Evolutionary conservation across 2,888 invertebrate species (phyloP), one percentile per base, ranked within the genome.

Genomic region (Microplitis manilae): DNA sequence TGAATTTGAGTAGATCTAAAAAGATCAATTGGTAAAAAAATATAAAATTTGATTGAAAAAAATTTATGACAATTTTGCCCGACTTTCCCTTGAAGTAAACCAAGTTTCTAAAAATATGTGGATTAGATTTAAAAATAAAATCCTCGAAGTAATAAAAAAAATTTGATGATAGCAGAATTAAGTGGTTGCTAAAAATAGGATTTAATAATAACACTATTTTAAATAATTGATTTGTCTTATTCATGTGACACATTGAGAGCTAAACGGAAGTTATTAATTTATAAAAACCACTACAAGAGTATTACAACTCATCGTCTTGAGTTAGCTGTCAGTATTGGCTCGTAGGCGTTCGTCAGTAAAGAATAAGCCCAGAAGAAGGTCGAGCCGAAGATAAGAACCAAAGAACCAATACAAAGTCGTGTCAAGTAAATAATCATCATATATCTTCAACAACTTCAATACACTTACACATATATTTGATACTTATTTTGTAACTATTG

Each of bases 401-500:
- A 50, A 50, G 50, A 50, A 64, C 77, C 73, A 76, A 77, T 77
- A 71, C 73, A 61, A 60, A 74, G 76, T 75, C 39, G 76, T 79
- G 74, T 79, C 77, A 79, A 80, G 74, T 79, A 79, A 77, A 80
- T 80, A 79, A 80, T 80, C 72, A 75, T 77, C 75, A 77, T 70
- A 2, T 50, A 13, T 50, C 50, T 50, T 13, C 13, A 50, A 50
- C 50, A 50, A 50, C 50, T 50, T 50, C 13, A 50, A 13, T 9
- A 13, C 9, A 50, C 13, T 50, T 13, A 50, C 2, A 13, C 13
- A 50, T 50, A 50, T 13, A 50, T 1, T 13, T 9, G 13, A 50
- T 70, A 17, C 41, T 30, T 30, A 70, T 20, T 70, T 15, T 41
- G 13, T 8, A 7, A 30, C 30, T 60, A 50, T 6, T 50, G 50